Conservation (phyloP, 1,140 invertebrate species). For the Aphelenchoides avenae region DNA sequence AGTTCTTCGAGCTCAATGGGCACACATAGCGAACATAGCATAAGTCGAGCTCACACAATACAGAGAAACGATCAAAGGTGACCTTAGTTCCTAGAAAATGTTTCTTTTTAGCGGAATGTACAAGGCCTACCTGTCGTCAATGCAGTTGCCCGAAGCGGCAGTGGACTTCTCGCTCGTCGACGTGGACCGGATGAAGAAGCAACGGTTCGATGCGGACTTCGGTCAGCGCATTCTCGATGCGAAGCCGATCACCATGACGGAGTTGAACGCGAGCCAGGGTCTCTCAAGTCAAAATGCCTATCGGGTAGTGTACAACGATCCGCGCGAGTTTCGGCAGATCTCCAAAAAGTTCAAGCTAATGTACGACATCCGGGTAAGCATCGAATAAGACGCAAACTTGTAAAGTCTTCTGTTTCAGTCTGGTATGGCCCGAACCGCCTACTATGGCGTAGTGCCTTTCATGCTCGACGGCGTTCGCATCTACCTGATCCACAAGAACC, state of each 20-base stretch:
- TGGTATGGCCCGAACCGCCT: slow-evolving; percentile 52
- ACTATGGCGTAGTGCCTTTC: slow-evolving; percentile 49
- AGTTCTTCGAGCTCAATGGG: background rate
- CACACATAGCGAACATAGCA: background rate
- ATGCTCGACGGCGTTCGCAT: slow-evolving; percentile 34
- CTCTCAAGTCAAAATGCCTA: slow-evolving; percentile 21
- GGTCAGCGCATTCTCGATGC: slow-evolving; percentile 20
- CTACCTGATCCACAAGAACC: slow-evolving; percentile 36
- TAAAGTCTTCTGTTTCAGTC: slow-evolving; percentile 25
- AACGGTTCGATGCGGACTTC: slow-evolving; percentile 24
- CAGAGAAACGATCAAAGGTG: too few relatives aligned
- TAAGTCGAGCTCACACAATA: too few relatives aligned
- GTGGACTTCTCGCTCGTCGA: slow-evolving; percentile 53
- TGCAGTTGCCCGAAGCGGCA: slow-evolving; percentile 40
- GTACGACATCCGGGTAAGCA: slow-evolving; percentile 44
- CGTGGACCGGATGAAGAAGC: slow-evolving; percentile 32
- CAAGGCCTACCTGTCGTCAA: slow-evolving; percentile 48
- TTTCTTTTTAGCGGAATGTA: slow-evolving; percentile 48
- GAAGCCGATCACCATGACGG: slow-evolving; percentile 17
- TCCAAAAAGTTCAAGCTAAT: slow-evolving; percentile 50
- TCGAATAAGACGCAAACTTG: background rate
- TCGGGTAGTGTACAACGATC: slow-evolving; percentile 40
- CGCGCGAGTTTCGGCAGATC: slow-evolving; percentile 45
- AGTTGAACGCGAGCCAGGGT: slow-evolving; percentile 6
- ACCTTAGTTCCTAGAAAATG: too few relatives aligned